Conservation (phyloP, 2,888 invertebrate genomes). For the Spodoptera picta region DNA sequence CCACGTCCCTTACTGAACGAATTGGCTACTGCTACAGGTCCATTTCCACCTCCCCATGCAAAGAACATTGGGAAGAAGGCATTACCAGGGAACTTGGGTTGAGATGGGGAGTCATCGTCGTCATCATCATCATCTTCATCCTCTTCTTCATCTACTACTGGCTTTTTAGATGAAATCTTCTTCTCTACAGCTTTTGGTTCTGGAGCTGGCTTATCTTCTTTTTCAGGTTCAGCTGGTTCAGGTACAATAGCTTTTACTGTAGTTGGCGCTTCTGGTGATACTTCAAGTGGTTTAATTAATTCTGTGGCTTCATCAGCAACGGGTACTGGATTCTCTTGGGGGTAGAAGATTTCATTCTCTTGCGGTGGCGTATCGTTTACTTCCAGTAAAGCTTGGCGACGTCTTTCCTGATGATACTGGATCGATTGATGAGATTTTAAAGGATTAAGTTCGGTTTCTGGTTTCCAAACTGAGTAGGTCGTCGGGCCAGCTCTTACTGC, state of each 20-base stretch:
- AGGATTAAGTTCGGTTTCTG: slow-evolving; percentile 62
- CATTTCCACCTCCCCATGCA: slow-evolving; percentile 80
- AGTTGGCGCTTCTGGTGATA: slow-evolving; percentile 67
- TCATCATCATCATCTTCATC: slow-evolving; percentile 80
- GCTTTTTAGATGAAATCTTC: slow-evolving; percentile 73
- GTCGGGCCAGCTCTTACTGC: slow-evolving; percentile 74
- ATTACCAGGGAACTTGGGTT: slow-evolving; percentile 78
- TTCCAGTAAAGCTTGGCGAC: slow-evolving; percentile 77
- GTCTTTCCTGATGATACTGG: slow-evolving; percentile 78
- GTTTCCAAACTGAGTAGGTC: slow-evolving; percentile 76
- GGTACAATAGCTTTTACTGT: slow-evolving; percentile 68
- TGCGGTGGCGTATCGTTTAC: slow-evolving; percentile 71
- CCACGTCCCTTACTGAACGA: slow-evolving; percentile 91
- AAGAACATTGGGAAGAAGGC: slow-evolving; percentile 92
- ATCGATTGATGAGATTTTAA: slow-evolving; percentile 62
- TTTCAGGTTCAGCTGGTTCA: slow-evolving; percentile 74
- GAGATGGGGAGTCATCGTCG: slow-evolving; percentile 82
- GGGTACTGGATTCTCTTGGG: slow-evolving; percentile 64
- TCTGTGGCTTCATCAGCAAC: slow-evolving; percentile 68
- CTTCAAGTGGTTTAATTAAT: slow-evolving; percentile 71
- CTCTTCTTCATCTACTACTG: slow-evolving; percentile 71
- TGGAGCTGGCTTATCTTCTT: slow-evolving; percentile 70
- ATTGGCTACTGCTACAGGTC: slow-evolving; percentile 91
- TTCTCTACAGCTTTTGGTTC: slow-evolving; percentile 67
- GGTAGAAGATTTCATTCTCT: slow-evolving; percentile 78